Evolutionary conservation across 2,113 vertebrate species (phyloP), one percentile per base, ranked within the genome.

Genomic region (Clarias macrocephalus): DNA sequence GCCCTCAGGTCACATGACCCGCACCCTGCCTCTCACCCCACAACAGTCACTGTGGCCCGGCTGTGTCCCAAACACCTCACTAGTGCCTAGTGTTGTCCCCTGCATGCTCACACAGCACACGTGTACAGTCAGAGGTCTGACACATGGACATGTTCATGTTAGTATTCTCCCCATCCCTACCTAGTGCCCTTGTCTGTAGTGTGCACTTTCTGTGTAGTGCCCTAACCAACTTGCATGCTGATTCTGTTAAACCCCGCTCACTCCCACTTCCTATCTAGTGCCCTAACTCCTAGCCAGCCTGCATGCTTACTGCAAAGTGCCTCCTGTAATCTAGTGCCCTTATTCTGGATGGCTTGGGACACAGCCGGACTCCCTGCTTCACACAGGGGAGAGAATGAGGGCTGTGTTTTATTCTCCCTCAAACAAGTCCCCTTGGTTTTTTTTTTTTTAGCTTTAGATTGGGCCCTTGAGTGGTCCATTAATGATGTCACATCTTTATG

Each of bases 401-500:
- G 28, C 65, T 10, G 1, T 28, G 9, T 21, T 52, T 83, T 15
- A 56, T n/a, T 77, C 16, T 42, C 13, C 68, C 56, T 82, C 11
- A 21, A 19, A 10, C 33, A 56, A 80, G 21, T 37, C n/a, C 59
- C 33, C 56, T 87, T 48, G 30, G 23, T 63, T 25, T 25, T 56
- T 56, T 76, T n/a, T 63, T 65, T 63, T 52, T 70, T 37, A 48
- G 90, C 81, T 85, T 88, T 85, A 76, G 52, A 63, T 62, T 30
- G 59, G 42, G 86, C 73, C 72, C 37, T 86, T 66, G n/a, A 80
- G 70, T 75, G 83, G 79, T 85, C 68, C 56, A 33, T 70, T 87
- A 79, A 81, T 90, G 88, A 90, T 90, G 89, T 90, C 87, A 91
- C 88, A 88, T 87, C 80, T 54, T 90, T 37, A 37, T 60, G 63